Percentiles rank a stretch among this genome's conserved stretches.
Conservation (phyloP, 2,113 vertebrate species). For the Channa maculata region DNA sequence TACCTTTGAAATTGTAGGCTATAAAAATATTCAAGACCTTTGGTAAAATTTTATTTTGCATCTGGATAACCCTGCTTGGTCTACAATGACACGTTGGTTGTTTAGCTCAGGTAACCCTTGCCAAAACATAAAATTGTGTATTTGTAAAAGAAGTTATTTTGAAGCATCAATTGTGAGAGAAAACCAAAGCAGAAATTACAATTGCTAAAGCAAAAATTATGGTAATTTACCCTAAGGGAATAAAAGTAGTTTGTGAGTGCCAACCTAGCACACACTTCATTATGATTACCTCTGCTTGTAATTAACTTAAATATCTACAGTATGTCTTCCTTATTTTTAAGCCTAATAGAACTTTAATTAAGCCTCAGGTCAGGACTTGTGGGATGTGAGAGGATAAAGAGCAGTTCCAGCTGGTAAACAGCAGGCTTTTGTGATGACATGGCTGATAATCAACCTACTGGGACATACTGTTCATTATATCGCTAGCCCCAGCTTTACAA, state of each 20-base stretch:
- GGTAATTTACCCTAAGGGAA: neutral
- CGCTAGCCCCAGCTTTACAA: slow-evolving; percentile 62
- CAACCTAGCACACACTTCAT: neutral
- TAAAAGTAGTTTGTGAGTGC: neutral
- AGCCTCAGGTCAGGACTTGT: slow-evolving; percentile 36
- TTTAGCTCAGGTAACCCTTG: neutral
- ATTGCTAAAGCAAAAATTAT: neutral
- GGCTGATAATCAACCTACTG: slow-evolving; percentile 52
- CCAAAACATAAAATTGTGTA: neutral
- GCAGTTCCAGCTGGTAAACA: slow-evolving; percentile 59
- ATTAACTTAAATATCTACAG: slow-evolving; percentile 23
- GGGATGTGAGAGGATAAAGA: slow-evolving; percentile 61
- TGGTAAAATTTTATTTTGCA: no score
- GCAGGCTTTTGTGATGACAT: slow-evolving; percentile 59
- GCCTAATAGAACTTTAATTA: slow-evolving; percentile 45
- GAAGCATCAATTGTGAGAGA: neutral
- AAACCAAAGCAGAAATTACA: neutral
- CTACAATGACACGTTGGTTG: neutral
- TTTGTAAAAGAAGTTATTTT: no score
- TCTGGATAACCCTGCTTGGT: neutral
- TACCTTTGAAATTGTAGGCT: no score
- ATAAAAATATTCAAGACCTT: no score
- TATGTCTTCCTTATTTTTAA: slow-evolving; percentile 24
- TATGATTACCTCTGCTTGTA: neutral
- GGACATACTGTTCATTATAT: slow-evolving; percentile 65